Evolutionary conservation across 2,888 invertebrate genomes (phyloP).

Genomic region (Allophyes oxyacanthae): DNA sequence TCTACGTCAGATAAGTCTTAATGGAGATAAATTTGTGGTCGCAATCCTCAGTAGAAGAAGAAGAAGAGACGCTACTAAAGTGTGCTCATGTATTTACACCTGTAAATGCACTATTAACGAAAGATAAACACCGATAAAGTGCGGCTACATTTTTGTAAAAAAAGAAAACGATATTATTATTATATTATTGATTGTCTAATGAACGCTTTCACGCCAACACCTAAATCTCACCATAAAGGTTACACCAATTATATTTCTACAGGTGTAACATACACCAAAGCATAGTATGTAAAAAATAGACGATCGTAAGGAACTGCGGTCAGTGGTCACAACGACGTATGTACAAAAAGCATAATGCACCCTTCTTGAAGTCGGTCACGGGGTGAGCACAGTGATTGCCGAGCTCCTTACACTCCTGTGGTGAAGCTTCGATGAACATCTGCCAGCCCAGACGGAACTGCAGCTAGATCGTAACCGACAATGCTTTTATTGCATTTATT

Average conservation of each 20-base stretch:
- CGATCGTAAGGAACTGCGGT: conserved; percentile 65
- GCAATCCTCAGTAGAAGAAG: too few relatives aligned
- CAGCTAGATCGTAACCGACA: conserved; percentile 31
- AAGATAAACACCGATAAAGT: too few relatives aligned
- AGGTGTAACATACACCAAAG: not conserved
- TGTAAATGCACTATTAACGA: too few relatives aligned
- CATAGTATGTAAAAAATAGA: conserved; percentile 25
- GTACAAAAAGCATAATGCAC: conserved; percentile 70
- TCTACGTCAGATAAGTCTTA: too few relatives aligned
- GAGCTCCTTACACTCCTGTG: conserved; percentile 53
- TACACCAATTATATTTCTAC: conserved; percentile 14
- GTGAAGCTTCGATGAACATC: conserved; percentile 61
- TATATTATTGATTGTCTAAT: too few relatives aligned
- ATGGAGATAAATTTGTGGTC: too few relatives aligned
- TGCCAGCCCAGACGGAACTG: conserved; percentile 37
- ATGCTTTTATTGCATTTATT: conserved; percentile 34
- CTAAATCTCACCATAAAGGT: conserved; percentile 26
- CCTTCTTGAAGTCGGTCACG: conserved; percentile 66
- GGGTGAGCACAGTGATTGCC: conserved; percentile 71
- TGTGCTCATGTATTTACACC: too few relatives aligned
- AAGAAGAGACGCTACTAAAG: too few relatives aligned
- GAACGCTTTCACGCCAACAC: too few relatives aligned
- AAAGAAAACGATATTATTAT: too few relatives aligned
- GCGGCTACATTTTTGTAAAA: too few relatives aligned
- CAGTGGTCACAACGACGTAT: conserved; percentile 55